Evolutionary conservation across 92 coral and sea anemone genomes (phyloP), one percentile per base, ranked within the genome.

Genomic region (Siderastrea siderea): DNA sequence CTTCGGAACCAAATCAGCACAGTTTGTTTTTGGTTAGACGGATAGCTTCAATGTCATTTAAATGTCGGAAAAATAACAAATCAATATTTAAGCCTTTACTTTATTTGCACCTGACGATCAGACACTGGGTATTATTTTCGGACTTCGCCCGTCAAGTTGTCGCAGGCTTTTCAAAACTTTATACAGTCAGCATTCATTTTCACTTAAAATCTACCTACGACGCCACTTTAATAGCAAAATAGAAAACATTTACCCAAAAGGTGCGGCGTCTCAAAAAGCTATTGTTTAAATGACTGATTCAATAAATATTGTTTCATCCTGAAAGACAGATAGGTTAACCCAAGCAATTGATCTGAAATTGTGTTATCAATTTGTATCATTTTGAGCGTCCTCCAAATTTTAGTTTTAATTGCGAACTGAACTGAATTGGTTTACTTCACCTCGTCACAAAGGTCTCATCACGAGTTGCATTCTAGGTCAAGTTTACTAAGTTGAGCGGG

Each of bases 11-110:
- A 51, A 65, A 26, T 67, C 38, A 66, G 51, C 9, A 66, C 4
- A 8, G 59, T 63, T 62, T 64, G 38, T 19, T 66, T 75, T 75
- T 14, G 48, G 51, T 75, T 26, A 46, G 67, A 51, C 51, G 68
- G 68, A 51, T 59, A 3, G 69, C 43, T 48, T 47, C 68, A 58
- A 61, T 78, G 82, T 78, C 67, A 79, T 19, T 6, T 64, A 15
- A 64, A 8, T 79, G 84, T 64, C 84, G 84, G 84, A 65, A 79
- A 74, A 47, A 63, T 50, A 19, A 61, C 12, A 62, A 8, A 63
- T 52, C 71, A 66, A 44, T 76, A 6, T 47, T 80, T 68, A 46
- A 62, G 16, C 48, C 45, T 15, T 4, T 19, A 53, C 58, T 43
- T 10, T 67, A 54, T 50, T 51, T 66, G 66, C 84, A 80, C 74